These are phyloP conservation scores for Caenorhabditis remanei DNA, from an alignment of 1,140 invertebrate genomes.

Conservation along the genomic window DNA sequence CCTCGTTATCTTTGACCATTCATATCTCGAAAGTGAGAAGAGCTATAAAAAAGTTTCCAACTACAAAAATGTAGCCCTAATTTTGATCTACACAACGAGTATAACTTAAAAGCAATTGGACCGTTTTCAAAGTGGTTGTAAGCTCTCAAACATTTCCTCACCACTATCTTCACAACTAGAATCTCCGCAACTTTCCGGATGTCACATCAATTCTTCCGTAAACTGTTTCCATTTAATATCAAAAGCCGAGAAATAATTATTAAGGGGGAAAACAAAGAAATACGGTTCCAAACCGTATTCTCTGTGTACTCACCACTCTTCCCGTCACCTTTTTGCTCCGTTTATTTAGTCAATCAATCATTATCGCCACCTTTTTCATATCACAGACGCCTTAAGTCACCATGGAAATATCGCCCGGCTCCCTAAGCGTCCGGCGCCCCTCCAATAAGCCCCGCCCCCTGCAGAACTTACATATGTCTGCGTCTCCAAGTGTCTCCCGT, in stretches of 20 bases:
- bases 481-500: slow-evolving; percentile 14
- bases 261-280: slow-evolving; percentile 20
- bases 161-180: too few species aligned
- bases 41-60: too few species aligned
- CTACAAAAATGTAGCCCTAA: too few species aligned
- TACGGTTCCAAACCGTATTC: neutral
- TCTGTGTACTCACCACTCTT: neutral
- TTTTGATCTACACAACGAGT: too few species aligned
- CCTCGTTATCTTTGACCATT: too few species aligned
- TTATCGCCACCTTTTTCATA: neutral
- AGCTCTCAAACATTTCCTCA: too few species aligned
- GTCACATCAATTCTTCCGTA: neutral
- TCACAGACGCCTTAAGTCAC: neutral
- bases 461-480: neutral
- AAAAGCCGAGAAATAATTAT: neutral
- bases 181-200: neutral
- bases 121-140: too few species aligned
- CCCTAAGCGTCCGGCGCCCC: neutral
- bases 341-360: slow-evolving; percentile 3
- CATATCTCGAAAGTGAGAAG: too few species aligned
- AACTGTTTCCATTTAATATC: neutral
- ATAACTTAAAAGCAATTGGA: too few species aligned
- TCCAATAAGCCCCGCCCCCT: neutral
- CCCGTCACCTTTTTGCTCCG: slow-evolving; percentile 13
- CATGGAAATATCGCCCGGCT: slow-evolving; percentile 15